phyloP scores from a whole-genome alignment of 2,113 vertebrate genomes.

The Pluvianellus socialis region DNA sequence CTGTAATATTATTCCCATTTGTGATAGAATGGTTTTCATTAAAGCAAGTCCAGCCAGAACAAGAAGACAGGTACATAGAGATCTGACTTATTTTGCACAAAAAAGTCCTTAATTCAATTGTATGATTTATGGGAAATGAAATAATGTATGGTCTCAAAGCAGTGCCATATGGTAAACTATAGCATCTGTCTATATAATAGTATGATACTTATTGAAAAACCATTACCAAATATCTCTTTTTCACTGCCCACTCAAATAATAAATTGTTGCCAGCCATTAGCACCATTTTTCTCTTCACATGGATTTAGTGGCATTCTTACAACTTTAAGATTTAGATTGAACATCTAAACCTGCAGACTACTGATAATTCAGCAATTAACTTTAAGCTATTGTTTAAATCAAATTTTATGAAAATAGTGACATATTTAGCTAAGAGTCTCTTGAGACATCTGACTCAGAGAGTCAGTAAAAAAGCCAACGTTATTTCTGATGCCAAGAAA shows the following conservation, averaged over 20 bases:
- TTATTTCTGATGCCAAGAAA: conserved; percentile 18
- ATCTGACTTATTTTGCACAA: neutral
- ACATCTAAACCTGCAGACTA: neutral
- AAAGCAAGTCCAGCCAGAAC: neutral
- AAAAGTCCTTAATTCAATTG: neutral
- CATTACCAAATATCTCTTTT: neutral
- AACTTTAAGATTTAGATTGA: neutral
- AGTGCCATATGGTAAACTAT: neutral
- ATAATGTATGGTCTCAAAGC: neutral
- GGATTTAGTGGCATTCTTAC: neutral
- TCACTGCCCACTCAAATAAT: neutral
- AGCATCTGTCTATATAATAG: neutral
- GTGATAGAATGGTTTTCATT: neutral
- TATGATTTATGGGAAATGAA: neutral
- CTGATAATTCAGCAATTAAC: conserved; percentile 17
- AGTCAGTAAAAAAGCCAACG: neutral
- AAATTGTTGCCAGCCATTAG: neutral
- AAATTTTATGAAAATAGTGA: conserved; percentile 25
- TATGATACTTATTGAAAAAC: neutral
- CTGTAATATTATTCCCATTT: neutral
- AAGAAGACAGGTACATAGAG: neutral
- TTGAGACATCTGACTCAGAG: conserved; percentile 12
- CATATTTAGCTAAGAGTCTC: neutral
- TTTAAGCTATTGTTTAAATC: conserved; percentile 29
- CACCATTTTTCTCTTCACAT: neutral